These are phyloP conservation scores for Myoxocephalus aenaeus DNA, from an alignment of 2,797 vertebrate genomes.

Conservation along the genomic window DNA sequence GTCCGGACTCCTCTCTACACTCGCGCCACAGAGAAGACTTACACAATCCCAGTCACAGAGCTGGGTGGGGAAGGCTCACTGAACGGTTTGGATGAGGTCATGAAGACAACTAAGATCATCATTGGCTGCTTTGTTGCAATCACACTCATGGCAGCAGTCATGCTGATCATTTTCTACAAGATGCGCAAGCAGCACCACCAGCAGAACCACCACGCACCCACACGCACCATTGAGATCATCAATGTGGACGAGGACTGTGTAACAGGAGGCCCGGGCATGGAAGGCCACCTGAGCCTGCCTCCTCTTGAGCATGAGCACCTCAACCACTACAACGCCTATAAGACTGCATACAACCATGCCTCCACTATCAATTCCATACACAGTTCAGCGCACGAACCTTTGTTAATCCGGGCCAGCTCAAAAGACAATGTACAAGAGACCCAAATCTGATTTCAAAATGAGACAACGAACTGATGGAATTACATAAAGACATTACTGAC, in stretches of 20 bases:
- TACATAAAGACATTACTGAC: slow-evolving; percentile 72
- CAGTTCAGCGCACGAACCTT: slow-evolving; percentile 99
- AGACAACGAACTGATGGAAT: slow-evolving; percentile 79
- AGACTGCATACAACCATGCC: slow-evolving; percentile 97
- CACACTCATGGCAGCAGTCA: slow-evolving; percentile 99
- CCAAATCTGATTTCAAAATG: slow-evolving; percentile 92
- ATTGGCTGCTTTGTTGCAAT: slow-evolving; percentile 99
- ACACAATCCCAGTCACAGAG: slow-evolving; percentile 94
- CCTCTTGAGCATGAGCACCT: slow-evolving; percentile 98
- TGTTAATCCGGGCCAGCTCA: slow-evolving; percentile 99
- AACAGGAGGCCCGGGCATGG: slow-evolving; percentile 92
- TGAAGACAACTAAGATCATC: slow-evolving; percentile 99
- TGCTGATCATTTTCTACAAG: slow-evolving; percentile 99
- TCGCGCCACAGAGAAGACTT: slow-evolving; percentile 93
- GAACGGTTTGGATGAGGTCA: slow-evolving; percentile 96
- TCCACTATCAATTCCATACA: slow-evolving; percentile 99
- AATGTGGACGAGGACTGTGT: slow-evolving; percentile 98
- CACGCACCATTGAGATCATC: slow-evolving; percentile 98
- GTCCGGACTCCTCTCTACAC: slow-evolving; percentile 90
- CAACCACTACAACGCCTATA: slow-evolving; percentile 99
- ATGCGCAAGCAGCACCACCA: slow-evolving; percentile 99
- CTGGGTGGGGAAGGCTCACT: slow-evolving; percentile 89
- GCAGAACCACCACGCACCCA: slow-evolving; percentile 96
- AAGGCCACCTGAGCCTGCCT: slow-evolving; percentile 97
- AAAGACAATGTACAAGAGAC: slow-evolving; percentile 99